A percentile compares a stretch with the other conserved stretches of the same genome.
Evolutionary conservation across 2,888 invertebrate genomes (phyloP).

Genomic region (Eristalis pertinax): DNA sequence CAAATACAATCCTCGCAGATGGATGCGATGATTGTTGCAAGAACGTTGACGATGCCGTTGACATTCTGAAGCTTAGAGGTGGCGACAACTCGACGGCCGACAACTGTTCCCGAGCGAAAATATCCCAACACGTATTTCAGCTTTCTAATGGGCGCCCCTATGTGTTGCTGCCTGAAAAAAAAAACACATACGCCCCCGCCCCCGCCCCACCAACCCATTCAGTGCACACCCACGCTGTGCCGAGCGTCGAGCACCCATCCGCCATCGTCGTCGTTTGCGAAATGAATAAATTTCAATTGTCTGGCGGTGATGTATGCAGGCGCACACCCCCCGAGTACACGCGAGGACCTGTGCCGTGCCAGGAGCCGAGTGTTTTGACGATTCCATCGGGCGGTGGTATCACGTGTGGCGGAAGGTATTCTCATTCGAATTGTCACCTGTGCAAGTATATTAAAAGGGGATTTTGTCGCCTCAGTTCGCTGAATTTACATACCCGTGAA

Average conservation of each 20-base stretch:
- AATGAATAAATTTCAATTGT: constrained; percentile 72
- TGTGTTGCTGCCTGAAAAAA: neutral
- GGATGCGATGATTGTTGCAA: constrained; percentile 62
- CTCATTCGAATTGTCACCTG: constrained; percentile 69
- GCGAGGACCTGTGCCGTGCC: neutral
- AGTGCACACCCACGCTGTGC: constrained; percentile 15
- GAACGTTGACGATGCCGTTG: constrained; percentile 26
- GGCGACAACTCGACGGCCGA: constrained; percentile 37
- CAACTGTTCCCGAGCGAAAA: constrained; percentile 20
- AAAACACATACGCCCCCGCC: neutral
- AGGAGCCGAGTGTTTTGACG: constrained; percentile 24
- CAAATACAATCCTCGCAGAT: constrained; percentile 48
- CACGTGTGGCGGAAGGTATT: constrained; percentile 50
- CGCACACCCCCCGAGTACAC: constrained; percentile 16
- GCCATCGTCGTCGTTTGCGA: constrained; percentile 41
- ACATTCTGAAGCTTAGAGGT: constrained; percentile 39
- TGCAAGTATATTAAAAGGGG: constrained; percentile 70
- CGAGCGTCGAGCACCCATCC: neutral
- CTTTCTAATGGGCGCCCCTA: constrained; percentile 41
- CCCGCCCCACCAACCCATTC: no score
- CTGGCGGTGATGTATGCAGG: constrained; percentile 57
- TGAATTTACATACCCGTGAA: constrained; percentile 65
- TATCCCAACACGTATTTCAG: neutral
- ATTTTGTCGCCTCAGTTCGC: constrained; percentile 69
- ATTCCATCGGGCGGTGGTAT: constrained; percentile 31